Evolutionary conservation across 2,888 invertebrate genomes (phyloP), one percentile per base, ranked within the genome.

Genomic region (Drosophila maculinotata): DNA sequence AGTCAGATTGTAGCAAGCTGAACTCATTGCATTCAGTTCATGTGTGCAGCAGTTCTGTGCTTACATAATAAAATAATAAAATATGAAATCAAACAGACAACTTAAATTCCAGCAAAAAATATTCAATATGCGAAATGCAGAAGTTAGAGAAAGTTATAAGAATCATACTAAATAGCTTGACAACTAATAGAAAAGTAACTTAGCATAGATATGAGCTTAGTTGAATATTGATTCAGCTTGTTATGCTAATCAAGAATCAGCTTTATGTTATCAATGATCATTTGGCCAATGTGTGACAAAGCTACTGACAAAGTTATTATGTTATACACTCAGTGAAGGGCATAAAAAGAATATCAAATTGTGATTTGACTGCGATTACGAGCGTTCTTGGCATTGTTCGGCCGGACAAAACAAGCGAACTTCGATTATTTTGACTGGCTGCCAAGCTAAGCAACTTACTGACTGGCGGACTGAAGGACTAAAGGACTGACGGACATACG

Each of bases 401-500:
- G 41, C 7, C 14, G 59, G 49, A 39, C 44, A 66, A 28, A 54
- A 44, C 44, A n/a, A 45, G 26, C 38, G 36, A 20, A n/a, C 48
- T 48, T 47, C 28, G 68, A 49, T 44, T 47, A 51, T 67, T 60
- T 54, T 54, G 68, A 68, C 69, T 47, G 30, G 41, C 64, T 59
- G 65, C 59, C 68, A 67, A 51, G 25, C 38, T 30, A 35, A 25
- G 25, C n/a, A 35, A 17, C 47, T 36, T 15, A 36, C 39, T 10
- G 38, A 44, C 44, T 12, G 30, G 25, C 48, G 33, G 52, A 42
- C 20, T 12, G 14, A 45, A 57, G 63, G 60, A n/a, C n/a, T n/a
- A n/a, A n/a, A n/a, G 64, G 59, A 51, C 56, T 79, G 76, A 63
- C 72, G 70, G n/a, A n/a, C 68, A 66, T 75, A 69, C 76, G 87